Base-by-base conservation (phyloP, 2,113 vertebrate species). In the Orycteropus afer region DNA sequence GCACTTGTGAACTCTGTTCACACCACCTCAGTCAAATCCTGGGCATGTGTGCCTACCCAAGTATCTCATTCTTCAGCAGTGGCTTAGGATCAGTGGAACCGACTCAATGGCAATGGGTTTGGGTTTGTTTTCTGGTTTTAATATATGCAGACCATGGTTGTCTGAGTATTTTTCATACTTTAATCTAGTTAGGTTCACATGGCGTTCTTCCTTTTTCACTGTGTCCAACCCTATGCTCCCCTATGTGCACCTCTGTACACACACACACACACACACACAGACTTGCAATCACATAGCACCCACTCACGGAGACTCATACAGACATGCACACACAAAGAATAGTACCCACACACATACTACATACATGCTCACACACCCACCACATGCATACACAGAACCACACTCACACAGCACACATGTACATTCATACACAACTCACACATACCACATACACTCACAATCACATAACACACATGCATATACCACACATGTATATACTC, bases 131-230 rank as follows among this genome's bases (percentile, higher is more conserved):
- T 94, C 47, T 71, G 18, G 27, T 40, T 9, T 8, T 10, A 14
- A 40, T 49, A 1, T 25, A 10, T n/a, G 55, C 29, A 47, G n/a
- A 94, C 20, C 42, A 18, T 3, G 3, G 2, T 47, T 71, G 53
- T 42, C 63, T 67, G 53, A 42, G 22, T 51, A 20, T 40, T 69
- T 95, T 94, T 71, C 45, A 17, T 76, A 13, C 40, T 76, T 29
- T 73, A 8, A 32, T 82, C 37, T 59, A 61, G 17, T 53, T 77
- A 34, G 34, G 77, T 2, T 88, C 81, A 76, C 32, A 42, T 47
- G 53, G 47, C 15, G 2, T 37, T 74, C 23, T 94, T 95, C 80
- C 65, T 90, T 55, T 92, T 95, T 93, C 78, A 78, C 2, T 20
- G 5, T 27, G 25, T 63, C 25, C 23, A 88, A 73, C 15, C 4